A percentile compares a stretch with the other conserved stretches of the same genome.
Conservation (phyloP, 2,888 invertebrate genomes). For the Pristionchus arcanus region DNA sequence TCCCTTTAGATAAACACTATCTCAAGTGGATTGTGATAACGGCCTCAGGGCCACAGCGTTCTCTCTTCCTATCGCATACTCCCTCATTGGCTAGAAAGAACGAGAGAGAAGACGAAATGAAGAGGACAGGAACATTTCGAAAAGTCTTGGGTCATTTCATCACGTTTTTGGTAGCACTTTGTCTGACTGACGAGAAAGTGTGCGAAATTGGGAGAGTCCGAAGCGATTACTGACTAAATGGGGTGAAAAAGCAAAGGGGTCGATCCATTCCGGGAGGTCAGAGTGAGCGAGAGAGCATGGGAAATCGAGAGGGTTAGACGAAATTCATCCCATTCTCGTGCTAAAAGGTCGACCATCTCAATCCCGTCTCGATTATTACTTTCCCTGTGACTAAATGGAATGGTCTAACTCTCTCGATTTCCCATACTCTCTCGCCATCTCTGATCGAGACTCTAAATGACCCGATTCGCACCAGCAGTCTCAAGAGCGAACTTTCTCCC, state of each 20-base stretch:
- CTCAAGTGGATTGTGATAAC: conserved; percentile 35
- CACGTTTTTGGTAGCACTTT: not conserved
- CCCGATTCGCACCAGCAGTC: conserved; percentile 27
- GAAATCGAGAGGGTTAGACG: not conserved
- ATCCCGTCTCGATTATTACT: conserved; percentile 29
- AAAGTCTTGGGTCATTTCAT: not conserved
- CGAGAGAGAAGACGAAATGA: not conserved
- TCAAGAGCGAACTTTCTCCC: conserved; percentile 15
- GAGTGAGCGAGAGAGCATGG: not conserved
- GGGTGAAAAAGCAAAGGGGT: conserved; percentile 7
- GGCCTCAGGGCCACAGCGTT: not conserved
- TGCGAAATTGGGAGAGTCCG: not conserved
- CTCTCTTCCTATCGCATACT: not conserved
- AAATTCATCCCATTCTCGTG: not conserved
- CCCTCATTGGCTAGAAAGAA: not conserved
- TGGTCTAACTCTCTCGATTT: too few relatives aligned
- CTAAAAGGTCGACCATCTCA: conserved; percentile 16
- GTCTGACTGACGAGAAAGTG: not conserved
- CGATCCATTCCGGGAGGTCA: not conserved
- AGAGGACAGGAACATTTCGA: not conserved
- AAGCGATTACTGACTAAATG: not conserved
- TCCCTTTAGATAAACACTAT: conserved; percentile 11
- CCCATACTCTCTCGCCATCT: too few relatives aligned
- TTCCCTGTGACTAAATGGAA: not conserved
- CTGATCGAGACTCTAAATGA: conserved; percentile 13